A percentile compares a stretch with the other conserved stretches of the same genome.
These are phyloP conservation scores for Operophtera brumata DNA, from an alignment of 2,888 invertebrate genomes.

Conservation along the genomic window DNA sequence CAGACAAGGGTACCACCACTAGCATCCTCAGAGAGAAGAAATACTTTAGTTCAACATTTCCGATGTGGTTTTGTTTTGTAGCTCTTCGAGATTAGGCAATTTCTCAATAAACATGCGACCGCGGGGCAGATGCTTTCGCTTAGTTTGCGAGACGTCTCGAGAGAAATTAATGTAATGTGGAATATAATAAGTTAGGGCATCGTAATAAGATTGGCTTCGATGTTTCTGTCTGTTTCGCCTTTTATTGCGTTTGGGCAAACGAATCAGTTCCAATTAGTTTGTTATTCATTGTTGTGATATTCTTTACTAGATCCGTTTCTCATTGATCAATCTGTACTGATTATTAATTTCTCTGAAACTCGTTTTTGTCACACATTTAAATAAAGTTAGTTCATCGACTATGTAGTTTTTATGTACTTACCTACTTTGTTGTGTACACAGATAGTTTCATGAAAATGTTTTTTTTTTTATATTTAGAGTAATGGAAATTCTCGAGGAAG, in stretches of 20 bases:
- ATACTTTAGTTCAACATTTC: constrained; percentile 79
- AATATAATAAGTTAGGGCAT: constrained; percentile 62
- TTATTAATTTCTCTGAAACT: background rate
- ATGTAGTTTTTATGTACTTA: too few relatives aligned
- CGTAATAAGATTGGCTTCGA: constrained; percentile 67
- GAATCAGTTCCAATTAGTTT: constrained; percentile 40
- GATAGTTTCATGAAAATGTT: too few relatives aligned
- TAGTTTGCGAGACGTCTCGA: constrained; percentile 73
- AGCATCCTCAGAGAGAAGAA: constrained; percentile 76
- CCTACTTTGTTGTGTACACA: too few relatives aligned
- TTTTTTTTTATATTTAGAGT: too few relatives aligned
- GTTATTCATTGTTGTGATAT: constrained; percentile 31
- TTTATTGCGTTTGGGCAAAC: constrained; percentile 58
- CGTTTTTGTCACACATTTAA: too few relatives aligned
- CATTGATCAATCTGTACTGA: background rate
- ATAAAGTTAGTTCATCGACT: too few relatives aligned
- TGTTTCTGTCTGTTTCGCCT: constrained; percentile 64
- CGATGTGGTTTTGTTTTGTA: constrained; percentile 79
- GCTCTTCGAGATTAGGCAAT: constrained; percentile 78
- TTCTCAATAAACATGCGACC: constrained; percentile 77
- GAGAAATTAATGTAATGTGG: constrained; percentile 77
- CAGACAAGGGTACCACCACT: constrained; percentile 76
- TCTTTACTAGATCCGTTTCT: background rate
- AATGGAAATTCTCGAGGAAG: too few relatives aligned
- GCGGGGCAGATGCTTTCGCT: constrained; percentile 70